Evolutionary conservation across 92 coral and sea anemone species (phyloP), one percentile per base, ranked within the genome.

Genomic region (Parazoanthus atlanticus): DNA sequence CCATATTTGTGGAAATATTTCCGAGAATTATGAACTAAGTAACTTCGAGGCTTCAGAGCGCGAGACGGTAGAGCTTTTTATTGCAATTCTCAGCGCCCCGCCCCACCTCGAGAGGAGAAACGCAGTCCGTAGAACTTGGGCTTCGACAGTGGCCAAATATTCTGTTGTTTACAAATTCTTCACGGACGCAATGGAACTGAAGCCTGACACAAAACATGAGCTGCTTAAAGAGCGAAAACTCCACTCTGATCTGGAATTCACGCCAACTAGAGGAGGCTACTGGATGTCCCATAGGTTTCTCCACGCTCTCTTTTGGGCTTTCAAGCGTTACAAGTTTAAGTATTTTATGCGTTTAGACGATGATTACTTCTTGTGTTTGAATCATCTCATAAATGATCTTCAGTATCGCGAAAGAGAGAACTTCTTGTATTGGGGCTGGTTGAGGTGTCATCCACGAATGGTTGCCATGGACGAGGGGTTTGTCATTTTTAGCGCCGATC

Each of bases 401-500:
- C 88, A 82, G 67, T 86, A 86, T 41, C 90, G 94, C 16, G 71
- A 82, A 58, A 65, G 80, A 23, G 94, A 92, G 34, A 91, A 82
- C n/a, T 78, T 81, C 23, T 69, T 92, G 8, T 92, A 92, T 75
- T 91, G 93, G 91, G 94, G 94, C 46, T 86, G 89, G 87, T 28
- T 92, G 34, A 66, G 74, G 28, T 90, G 94, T 54, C 77, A 65
- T 8, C 89, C 90, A 1, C 91, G 89, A 81, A 86, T 92, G 94
- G 93, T 92, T 13, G 91, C 91, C n/a, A 92, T 92, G 85, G 94
- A 92, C 49, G 92, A 90, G 66, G 94, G 94, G 1, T 90, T 92
- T 67, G 69, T 92, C 38, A 86, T 86, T 28, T 43, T 92, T 6
- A 47, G 90, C 0, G 76, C 70, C 3, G 94, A 92, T 82, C 88